Percentiles rank a stretch among this genome's conserved stretches.
phyloP scores from a whole-genome alignment of 2,797 vertebrate genomes.

The Gephyroberyx darwinii region DNA sequence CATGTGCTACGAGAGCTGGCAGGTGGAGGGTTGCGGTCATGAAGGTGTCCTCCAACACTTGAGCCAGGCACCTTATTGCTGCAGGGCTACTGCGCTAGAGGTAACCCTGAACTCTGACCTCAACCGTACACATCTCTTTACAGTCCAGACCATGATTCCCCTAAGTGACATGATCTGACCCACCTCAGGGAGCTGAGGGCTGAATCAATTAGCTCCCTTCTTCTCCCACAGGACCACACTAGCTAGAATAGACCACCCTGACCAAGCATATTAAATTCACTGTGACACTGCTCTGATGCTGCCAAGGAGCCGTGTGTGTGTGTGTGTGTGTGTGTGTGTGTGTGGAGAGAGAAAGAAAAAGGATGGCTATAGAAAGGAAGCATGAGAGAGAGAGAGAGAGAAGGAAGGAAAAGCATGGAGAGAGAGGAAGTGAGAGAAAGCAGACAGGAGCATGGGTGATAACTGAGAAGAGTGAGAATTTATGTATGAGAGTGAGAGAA shows the following conservation, averaged over 20 bases:
- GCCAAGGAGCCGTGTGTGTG: constrained; percentile 50
- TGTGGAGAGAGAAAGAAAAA: background rate
- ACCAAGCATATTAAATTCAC: constrained; percentile 67
- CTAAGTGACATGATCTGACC: constrained; percentile 58
- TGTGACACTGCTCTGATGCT: constrained; percentile 57
- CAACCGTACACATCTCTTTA: constrained; percentile 5
- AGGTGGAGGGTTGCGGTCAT: too few species aligned
- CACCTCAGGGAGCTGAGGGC: constrained; percentile 44
- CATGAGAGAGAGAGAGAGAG: background rate
- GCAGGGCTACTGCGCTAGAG: too few species aligned
- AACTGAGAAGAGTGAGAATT: too few species aligned
- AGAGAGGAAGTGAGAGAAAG: background rate
- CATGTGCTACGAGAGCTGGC: too few species aligned
- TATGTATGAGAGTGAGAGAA: too few species aligned
- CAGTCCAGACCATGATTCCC: constrained; percentile 2
- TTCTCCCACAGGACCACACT: constrained; percentile 54
- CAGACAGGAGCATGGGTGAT: too few species aligned
- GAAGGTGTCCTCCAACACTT: too few species aligned
- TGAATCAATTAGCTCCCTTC: constrained; percentile 65
- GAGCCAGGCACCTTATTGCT: too few species aligned
- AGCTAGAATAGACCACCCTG: constrained; percentile 50
- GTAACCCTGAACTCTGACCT: background rate
- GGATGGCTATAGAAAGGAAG: constrained; percentile 6
- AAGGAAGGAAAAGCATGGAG: background rate
- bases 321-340: background rate